Evolutionary conservation across 2,113 vertebrate species (phyloP).

Genomic region (Pseudolaguvia tuberculata): DNA sequence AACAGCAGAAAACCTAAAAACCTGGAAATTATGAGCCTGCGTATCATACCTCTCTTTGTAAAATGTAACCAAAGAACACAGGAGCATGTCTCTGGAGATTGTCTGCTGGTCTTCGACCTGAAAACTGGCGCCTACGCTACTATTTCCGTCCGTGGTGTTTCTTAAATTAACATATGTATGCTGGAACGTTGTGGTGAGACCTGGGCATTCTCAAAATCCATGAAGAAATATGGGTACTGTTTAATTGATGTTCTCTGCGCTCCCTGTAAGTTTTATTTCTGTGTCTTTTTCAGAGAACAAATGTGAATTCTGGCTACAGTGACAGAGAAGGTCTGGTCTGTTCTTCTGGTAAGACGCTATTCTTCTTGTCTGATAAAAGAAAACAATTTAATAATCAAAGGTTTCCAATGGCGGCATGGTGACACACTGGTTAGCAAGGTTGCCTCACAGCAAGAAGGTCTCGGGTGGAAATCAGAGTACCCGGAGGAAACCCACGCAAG

Average conservation of each 20-base stretch:
- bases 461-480: too few species aligned
- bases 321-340: neutral
- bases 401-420: too few species aligned
- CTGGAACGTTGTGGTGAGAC: neutral
- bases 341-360: slow-evolving; percentile 41
- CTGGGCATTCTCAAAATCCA: neutral
- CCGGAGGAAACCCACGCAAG: too few species aligned
- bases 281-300: slow-evolving; percentile 18
- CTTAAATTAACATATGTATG: slow-evolving; percentile 8
- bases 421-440: too few species aligned
- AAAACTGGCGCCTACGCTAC: neutral
- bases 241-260: neutral
- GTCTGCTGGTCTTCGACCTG: slow-evolving; percentile 9
- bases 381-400: neutral
- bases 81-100: neutral
- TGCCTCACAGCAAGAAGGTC: too few species aligned
- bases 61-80: slow-evolving; percentile 29
- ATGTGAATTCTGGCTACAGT: neutral
- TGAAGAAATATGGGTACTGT: neutral
- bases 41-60: neutral
- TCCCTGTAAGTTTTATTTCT: neutral
- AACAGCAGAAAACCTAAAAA: neutral
- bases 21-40: neutral
- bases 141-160: slow-evolving; percentile 2
- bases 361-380: neutral